Conservation (phyloP, 2,888 invertebrate genomes). For the Listrodromus nycthemerus region DNA sequence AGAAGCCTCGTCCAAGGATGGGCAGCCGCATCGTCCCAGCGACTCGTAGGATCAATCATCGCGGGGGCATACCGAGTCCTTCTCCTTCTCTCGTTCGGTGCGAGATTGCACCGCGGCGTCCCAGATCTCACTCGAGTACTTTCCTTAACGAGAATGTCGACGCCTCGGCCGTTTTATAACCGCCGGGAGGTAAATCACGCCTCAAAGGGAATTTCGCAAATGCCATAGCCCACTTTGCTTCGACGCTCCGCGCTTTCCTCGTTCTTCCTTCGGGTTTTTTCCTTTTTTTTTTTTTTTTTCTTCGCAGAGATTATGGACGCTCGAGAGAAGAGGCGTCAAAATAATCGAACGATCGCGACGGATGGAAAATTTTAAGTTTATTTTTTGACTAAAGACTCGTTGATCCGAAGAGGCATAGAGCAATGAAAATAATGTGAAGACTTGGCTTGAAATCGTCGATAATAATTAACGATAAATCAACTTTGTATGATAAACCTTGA, state of each 20-base stretch:
- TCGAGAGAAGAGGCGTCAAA: slow-evolving; percentile 5
- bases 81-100: neutral
- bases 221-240: slow-evolving; percentile 1
- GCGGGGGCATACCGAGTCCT: neutral
- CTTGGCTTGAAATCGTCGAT: neutral
- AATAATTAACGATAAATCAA: neutral
- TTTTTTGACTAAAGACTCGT: too few species aligned
- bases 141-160: slow-evolving; percentile 49
- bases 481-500: too few species aligned
- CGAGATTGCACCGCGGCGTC: slow-evolving; percentile 44
- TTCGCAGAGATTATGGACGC: neutral
- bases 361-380: too few species aligned
- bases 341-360: neutral
- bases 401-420: too few species aligned
- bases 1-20: slow-evolving; percentile 43
- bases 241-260: slow-evolving; percentile 7
- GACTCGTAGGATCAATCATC: slow-evolving; percentile 23
- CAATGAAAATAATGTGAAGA: too few species aligned
- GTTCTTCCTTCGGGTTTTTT: neutral
- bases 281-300: neutral
- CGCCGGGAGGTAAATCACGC: slow-evolving; percentile 46
- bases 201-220: slow-evolving; percentile 59
- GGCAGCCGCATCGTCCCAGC: neutral
- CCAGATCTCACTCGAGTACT: slow-evolving; percentile 60
- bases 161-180: slow-evolving; percentile 1